Evolutionary conservation across 53 echinoderm and acorn worm genomes (phyloP), one percentile per base, ranked within the genome.

Genomic region (Luidia sarsii): DNA sequence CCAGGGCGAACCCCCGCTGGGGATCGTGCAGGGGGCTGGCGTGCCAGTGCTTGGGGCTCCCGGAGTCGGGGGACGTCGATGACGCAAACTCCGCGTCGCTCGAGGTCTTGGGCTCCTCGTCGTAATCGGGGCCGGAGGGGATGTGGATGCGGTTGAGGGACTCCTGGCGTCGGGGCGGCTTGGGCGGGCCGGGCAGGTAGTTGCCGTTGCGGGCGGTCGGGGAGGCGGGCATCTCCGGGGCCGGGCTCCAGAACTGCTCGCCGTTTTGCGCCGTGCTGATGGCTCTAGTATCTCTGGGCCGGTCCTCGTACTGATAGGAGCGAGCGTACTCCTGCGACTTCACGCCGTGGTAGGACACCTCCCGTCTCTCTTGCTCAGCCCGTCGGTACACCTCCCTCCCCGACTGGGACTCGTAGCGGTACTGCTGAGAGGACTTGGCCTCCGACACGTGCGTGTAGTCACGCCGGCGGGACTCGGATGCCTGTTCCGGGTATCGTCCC

Each of bases 121-220:
- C 84, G 64, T 84, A 73, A 73, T 84, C 73, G 15, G 85, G 86
- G 20, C 86, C 86, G 37, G 89, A 89, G 3, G 92, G 92, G 57
- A 92, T 92, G 54, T 88, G 90, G 27, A 95, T 87, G 39, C 88
- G 90, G 67, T 95, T 95, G 60, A 90, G 66, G 25, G 95, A 95
- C 75, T 95, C 85, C 36, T 95, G 92, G 37, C 95, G 82, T 18
- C 95, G 88, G 36, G 95, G 95, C 74, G 95, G 95, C 73, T 95
- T 95, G 7, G 95, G 95, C 1, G 92, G 92, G 41, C 90, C 90
- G 62, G 77, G 77, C 43, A 59, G 61, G 39, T 77, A 77, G 31
- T 57, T 38, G 10, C 41, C n/a, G 11, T 60, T 43, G 64, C 38
- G 32, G 41, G 60, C 18, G 2, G 77, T 60, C 15, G 77, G 27